Base-by-base conservation (phyloP, 2,888 invertebrate species). In the Cantharis rustica region DNA sequence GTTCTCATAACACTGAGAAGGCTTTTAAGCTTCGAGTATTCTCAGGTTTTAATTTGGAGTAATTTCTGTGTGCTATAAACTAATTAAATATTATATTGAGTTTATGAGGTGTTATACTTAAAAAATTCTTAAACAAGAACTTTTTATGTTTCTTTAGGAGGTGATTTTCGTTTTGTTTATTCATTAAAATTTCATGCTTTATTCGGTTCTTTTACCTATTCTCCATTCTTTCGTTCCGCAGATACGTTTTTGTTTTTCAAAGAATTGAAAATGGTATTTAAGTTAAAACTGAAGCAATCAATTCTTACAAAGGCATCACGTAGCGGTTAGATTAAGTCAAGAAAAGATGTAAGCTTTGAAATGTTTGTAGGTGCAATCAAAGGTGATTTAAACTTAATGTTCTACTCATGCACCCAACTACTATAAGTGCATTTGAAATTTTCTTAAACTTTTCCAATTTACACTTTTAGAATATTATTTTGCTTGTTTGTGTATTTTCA, bases 151-250 rank as follows among this genome's bases (percentile, higher is more conserved):
- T 64, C 20, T 66, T 17, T 4, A 20, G 4, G 15, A 61, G 61
- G 61, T 16, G 68, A n/a, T 61, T 68, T 73, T 68, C 61, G 31
- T 68, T 73, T 73, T 73, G 26, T 68, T 73, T 61, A 61, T 31
- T 73, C 61, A 73, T 73, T 68, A 73, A 73, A 73, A 61, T 73
- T 73, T 73, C 68, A 73, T 61, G 26, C 68, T 73, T 73, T 73
- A 17, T 11, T 66, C 72, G 27, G 23, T 66, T 66, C 23, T 66
- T 47, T 64, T 17, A 72, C 31, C 23, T 68, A 17, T 68, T 68
- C 68, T 20, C 26, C 23, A 20, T 61, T 61, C 68, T 68, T 68
- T 73, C 68, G 61, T 68, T 31, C 47, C 15, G 17, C 15, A 66
- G 47, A 64, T 10, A 16, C 13, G 17, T 31, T 31, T 68, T 73